These are phyloP conservation scores for Ochropacha duplaris DNA, from an alignment of 2,888 invertebrate species.

Conservation along the genomic window DNA sequence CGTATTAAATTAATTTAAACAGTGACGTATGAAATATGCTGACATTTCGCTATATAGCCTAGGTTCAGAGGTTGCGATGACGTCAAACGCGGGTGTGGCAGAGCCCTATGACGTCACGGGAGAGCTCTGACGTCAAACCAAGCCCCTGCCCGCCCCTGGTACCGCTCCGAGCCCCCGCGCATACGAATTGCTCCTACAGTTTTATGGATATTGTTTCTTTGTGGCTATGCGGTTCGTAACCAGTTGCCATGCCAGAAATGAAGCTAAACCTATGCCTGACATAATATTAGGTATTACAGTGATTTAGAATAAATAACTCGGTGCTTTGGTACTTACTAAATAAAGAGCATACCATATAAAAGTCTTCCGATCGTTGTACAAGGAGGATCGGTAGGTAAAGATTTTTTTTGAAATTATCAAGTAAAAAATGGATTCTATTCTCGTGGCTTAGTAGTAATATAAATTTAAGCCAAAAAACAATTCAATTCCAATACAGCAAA, in stretches of 20 bases:
- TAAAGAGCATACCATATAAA: too few relatives aligned
- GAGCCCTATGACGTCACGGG: constrained; percentile 75
- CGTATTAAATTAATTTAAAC: not conserved
- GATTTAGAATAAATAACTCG: too few relatives aligned
- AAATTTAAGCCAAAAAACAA: too few relatives aligned
- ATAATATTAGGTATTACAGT: not conserved
- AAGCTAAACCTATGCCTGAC: not conserved
- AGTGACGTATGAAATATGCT: not conserved
- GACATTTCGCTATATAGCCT: constrained; percentile 16
- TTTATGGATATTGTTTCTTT: constrained; percentile 67
- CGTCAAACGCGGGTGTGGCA: constrained; percentile 80
- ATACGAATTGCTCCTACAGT: constrained; percentile 58
- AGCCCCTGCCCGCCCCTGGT: constrained; percentile 41
- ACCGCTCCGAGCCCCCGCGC: constrained; percentile 37
- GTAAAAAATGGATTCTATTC: too few relatives aligned
- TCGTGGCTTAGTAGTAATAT: too few relatives aligned
- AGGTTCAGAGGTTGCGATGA: constrained; percentile 52
- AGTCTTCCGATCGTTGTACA: too few relatives aligned
- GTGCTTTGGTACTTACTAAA: too few relatives aligned
- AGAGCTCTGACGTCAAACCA: constrained; percentile 77
- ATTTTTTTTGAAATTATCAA: too few relatives aligned
- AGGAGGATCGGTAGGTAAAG: too few relatives aligned
- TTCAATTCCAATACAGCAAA: too few relatives aligned
- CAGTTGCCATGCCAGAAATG: not conserved
- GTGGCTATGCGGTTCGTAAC: constrained; percentile 22